phyloP scores from a whole-genome alignment of 2,888 invertebrate genomes.

The Amiota mariae region DNA sequence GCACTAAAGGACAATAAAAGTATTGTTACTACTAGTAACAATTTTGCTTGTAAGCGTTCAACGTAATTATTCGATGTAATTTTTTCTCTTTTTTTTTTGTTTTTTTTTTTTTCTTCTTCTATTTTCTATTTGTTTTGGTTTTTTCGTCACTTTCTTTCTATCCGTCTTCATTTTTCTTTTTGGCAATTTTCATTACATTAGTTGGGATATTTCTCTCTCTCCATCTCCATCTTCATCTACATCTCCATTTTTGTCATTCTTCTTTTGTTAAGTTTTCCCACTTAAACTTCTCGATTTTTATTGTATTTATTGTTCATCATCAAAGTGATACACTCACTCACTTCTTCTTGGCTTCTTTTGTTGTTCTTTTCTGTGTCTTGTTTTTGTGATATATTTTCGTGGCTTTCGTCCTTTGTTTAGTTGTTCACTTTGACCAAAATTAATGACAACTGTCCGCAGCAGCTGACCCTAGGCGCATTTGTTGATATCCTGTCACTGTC shows the following conservation, averaged over 20 bases:
- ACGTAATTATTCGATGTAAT: constrained; percentile 23
- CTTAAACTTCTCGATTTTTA: too few species aligned
- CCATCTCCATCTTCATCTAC: too few species aligned
- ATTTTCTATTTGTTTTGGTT: background rate
- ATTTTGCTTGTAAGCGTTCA: background rate
- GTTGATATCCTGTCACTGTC: constrained; percentile 64
- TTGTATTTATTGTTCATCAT: too few species aligned
- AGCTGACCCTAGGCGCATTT: constrained; percentile 55
- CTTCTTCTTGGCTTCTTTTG: constrained; percentile 40
- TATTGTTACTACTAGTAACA: background rate
- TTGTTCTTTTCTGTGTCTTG: constrained; percentile 33
- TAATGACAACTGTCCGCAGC: constrained; percentile 64
- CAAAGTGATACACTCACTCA: too few species aligned
- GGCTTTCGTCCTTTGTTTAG: constrained; percentile 8
- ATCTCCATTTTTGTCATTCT: too few species aligned
- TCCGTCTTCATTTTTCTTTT: background rate
- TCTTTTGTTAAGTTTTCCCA: too few species aligned
- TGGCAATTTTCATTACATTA: constrained; percentile 12
- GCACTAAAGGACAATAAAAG: constrained; percentile 21
- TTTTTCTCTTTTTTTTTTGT: too few species aligned
- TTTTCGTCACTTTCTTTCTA: background rate
- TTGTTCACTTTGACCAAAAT: constrained; percentile 56
- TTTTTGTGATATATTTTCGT: constrained; percentile 44
- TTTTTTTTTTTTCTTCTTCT: background rate
- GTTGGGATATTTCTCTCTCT: background rate